These are phyloP conservation scores for Salvelinus namaycush DNA, from an alignment of 2,113 vertebrate genomes.

Conservation along the genomic window DNA sequence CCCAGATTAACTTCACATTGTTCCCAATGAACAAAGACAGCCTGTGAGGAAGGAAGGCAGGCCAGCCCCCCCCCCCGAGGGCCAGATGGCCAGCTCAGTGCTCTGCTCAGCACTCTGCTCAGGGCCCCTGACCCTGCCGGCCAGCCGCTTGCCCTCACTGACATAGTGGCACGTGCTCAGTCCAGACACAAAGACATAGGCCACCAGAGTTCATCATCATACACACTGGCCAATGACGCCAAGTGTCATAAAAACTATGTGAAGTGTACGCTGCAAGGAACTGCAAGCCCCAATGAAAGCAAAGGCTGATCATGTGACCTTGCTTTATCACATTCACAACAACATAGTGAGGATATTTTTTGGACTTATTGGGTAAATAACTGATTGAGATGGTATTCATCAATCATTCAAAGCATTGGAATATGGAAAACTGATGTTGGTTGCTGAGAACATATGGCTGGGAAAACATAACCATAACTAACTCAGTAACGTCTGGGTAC, in stretches of 20 bases:
- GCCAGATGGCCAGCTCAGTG: conserved; percentile 89
- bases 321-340: background rate
- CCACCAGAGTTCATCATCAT: conserved; percentile 56
- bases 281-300: background rate
- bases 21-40: conserved; percentile 87
- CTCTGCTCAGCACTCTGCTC: conserved; percentile 39
- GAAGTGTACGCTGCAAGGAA: background rate
- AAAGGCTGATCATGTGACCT: background rate
- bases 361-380: background rate
- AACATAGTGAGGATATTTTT: background rate
- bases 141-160: conserved; percentile 59
- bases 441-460: too few species aligned
- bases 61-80: conserved; percentile 73
- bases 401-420: background rate
- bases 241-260: background rate
- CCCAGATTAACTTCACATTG: conserved; percentile 89
- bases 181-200: conserved; percentile 33
- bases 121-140: conserved; percentile 80
- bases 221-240: conserved; percentile 3
- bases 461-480: too few species aligned
- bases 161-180: conserved; percentile 55
- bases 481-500: too few species aligned
- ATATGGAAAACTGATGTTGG: too few species aligned
- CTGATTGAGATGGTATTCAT: background rate
- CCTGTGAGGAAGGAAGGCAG: conserved; percentile 86